Percentiles rank a stretch among this genome's conserved stretches.
Evolutionary conservation across 2,113 vertebrate genomes (phyloP).

Genomic region (Zosterops pallidus): DNA sequence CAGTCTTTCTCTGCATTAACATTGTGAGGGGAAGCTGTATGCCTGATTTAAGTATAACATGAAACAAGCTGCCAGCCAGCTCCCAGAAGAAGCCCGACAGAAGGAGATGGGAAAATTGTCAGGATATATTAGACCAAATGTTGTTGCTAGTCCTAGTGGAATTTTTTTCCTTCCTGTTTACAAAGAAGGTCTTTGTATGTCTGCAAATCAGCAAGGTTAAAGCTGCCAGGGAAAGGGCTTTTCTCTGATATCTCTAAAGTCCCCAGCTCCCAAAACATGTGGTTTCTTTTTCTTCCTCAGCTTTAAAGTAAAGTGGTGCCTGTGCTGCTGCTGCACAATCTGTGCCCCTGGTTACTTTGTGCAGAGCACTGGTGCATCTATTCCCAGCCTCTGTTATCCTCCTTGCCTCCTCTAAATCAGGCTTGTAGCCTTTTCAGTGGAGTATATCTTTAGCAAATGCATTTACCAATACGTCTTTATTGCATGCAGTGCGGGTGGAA

Average conservation of each 20-base stretch:
- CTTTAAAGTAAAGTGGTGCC: constrained; percentile 30
- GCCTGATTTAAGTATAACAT: constrained; percentile 64
- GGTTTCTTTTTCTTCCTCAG: constrained; percentile 44
- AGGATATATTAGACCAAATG: constrained; percentile 66
- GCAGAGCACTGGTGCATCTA: not conserved
- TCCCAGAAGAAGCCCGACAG: constrained; percentile 57
- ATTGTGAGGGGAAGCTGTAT: constrained; percentile 45
- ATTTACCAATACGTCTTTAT: constrained; percentile 69
- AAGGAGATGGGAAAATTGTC: constrained; percentile 72
- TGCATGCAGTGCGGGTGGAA: constrained; percentile 41
- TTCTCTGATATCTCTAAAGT: constrained; percentile 20
- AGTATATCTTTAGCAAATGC: constrained; percentile 67
- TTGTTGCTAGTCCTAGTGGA: constrained; percentile 59
- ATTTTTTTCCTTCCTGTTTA: constrained; percentile 66
- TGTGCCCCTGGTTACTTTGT: not conserved
- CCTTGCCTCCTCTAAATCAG: constrained; percentile 23
- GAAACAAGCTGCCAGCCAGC: constrained; percentile 64
- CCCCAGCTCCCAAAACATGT: constrained; percentile 27
- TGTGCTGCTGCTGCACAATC: not conserved
- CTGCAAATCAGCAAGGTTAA: constrained; percentile 70
- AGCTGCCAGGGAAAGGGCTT: constrained; percentile 58
- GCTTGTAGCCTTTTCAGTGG: constrained; percentile 41
- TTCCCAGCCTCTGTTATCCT: constrained; percentile 22
- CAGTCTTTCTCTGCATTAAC: constrained; percentile 51
- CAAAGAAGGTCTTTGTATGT: constrained; percentile 70